Evolutionary conservation across 2,797 vertebrate genomes (phyloP), one percentile per base, ranked within the genome.

Genomic region (Syndactyla subalaris): DNA sequence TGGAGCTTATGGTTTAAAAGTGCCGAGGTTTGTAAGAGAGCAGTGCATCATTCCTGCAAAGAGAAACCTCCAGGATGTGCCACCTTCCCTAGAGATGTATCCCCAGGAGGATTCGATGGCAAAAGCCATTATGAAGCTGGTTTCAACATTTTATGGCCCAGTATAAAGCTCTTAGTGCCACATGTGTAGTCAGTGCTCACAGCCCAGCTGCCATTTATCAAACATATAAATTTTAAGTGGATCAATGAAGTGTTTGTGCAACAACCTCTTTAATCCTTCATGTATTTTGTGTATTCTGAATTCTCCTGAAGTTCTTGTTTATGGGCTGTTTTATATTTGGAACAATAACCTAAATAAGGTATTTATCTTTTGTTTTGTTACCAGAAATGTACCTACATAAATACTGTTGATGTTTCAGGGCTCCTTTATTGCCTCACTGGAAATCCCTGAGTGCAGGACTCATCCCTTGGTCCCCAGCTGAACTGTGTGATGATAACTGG

Each of bases 141-240:
- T 91, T 96, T 72, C 81, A 68, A 22, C 16, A 12, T 76, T 86
- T 92, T 87, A 86, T 48, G 46, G 84, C 61, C 71, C 12, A 20
- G 65, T 54, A 61, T 62, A 68, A 95, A 90, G 86, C 77, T 86
- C 61, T 54, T 80, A 22, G 68, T n/a, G 58, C 90, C 45, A 86
- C 65, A 54, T 2, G 19, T 24, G 59, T 7, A 85, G 46, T 32
- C 77, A 63, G 1, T 17, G 34, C 12, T 89, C 71, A 32, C 71
- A 62, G 32, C n/a, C 10, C 1, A 48, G 27, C 2, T 59, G 59
- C 52, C 43, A 15, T 66, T 87, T 84, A 63, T 66, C 91, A 88
- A 43, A 70, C 48, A 15, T 6, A 77, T n/a, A 45, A 55, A 85
- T 55, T 61, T 36, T 27, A 85, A 89, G 55, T 8, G 72, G 75